Evolutionary conservation across 1,140 invertebrate genomes (phyloP).

Genomic region (Tetramorium parvispinum): DNA sequence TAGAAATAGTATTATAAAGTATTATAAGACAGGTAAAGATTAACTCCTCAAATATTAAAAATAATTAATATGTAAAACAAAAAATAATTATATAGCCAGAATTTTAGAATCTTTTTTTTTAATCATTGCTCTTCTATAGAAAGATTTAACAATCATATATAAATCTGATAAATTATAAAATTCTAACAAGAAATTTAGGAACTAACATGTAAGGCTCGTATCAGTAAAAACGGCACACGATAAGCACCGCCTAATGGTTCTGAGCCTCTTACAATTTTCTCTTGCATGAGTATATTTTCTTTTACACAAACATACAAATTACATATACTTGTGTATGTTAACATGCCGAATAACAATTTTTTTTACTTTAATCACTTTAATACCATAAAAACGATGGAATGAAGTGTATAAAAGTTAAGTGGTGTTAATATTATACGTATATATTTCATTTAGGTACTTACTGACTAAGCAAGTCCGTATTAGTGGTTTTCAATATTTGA

Average conservation of each 20-base stretch:
- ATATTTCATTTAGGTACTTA: constrained; percentile 84
- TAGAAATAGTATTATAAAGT: background rate
- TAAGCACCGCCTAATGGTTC: constrained; percentile 77
- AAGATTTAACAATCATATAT: background rate
- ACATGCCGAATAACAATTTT: constrained; percentile 66
- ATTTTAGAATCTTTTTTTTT: background rate
- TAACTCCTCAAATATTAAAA: constrained; percentile 8
- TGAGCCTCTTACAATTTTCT: constrained; percentile 74
- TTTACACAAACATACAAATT: constrained; percentile 66
- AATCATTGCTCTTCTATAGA: background rate
- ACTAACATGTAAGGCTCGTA: constrained; percentile 72
- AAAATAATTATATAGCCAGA: background rate
- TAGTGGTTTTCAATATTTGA: constrained; percentile 96
- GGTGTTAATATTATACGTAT: constrained; percentile 25
- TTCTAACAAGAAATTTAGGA: background rate
- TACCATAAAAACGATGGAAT: background rate
- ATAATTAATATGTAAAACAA: constrained; percentile 4
- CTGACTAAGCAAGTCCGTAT: constrained; percentile 92
- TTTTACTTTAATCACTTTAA: background rate
- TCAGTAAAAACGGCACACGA: constrained; percentile 76
- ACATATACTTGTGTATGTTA: constrained; percentile 62
- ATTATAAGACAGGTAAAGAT: background rate
- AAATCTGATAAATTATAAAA: background rate
- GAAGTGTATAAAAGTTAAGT: background rate
- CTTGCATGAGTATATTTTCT: constrained; percentile 72